These are phyloP conservation scores for Picus viridis DNA, from an alignment of 2,797 vertebrate genomes.

Conservation along the genomic window DNA sequence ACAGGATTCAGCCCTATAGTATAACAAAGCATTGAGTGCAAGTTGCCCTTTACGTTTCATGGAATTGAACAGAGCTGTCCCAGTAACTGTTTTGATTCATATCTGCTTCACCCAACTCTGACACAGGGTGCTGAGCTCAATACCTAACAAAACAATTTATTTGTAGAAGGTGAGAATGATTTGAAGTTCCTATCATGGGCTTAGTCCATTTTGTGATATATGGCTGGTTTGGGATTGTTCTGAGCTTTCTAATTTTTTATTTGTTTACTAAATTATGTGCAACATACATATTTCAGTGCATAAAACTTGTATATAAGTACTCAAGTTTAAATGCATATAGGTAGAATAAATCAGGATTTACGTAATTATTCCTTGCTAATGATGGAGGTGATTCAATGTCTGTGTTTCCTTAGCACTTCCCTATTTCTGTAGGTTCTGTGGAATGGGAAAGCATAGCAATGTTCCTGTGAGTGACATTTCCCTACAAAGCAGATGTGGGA, in stretches of 20 bases:
- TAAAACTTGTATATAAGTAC: background rate
- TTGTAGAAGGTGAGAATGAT: background rate
- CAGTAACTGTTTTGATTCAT: background rate
- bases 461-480: background rate
- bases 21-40: background rate
- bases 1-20: background rate
- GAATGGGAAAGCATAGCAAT: background rate
- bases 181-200: background rate
- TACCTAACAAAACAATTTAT: background rate
- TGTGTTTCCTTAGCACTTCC: background rate
- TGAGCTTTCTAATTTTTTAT: background rate
- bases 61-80: background rate
- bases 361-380: background rate
- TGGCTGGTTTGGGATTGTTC: background rate
- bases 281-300: background rate
- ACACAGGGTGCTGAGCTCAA: background rate
- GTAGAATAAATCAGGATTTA: background rate
- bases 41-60: background rate
- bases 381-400: background rate
- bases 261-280: background rate
- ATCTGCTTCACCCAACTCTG: background rate
- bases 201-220: background rate
- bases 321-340: background rate
- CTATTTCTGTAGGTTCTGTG: background rate
- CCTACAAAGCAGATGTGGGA: background rate